phyloP scores from a whole-genome alignment of 2,113 vertebrate species.

The Fregata magnificens region DNA sequence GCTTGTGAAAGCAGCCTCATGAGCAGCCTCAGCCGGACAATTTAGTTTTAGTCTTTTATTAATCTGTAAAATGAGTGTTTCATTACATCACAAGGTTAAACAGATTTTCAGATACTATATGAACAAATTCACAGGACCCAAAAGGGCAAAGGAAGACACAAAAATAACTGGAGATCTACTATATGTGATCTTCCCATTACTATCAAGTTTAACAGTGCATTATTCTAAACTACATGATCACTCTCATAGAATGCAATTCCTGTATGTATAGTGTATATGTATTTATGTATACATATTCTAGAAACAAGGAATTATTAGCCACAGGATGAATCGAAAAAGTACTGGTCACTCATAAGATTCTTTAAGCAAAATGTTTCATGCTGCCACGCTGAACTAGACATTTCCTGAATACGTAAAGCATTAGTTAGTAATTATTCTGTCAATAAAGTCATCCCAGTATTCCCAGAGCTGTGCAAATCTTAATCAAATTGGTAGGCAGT shows the following conservation, averaged over 20 bases:
- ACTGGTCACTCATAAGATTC: background rate
- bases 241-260: background rate
- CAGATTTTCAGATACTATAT: background rate
- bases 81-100: background rate
- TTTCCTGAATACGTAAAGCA: background rate
- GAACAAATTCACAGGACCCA: background rate
- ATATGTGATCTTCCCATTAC: background rate
- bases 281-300: background rate
- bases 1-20: background rate
- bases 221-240: background rate
- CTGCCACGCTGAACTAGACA: background rate
- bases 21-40: background rate
- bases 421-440: background rate
- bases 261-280: background rate
- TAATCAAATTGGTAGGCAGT: background rate
- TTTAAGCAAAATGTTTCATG: background rate
- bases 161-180: background rate
- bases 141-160: background rate
- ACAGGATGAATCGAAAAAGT: background rate
- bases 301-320: background rate
- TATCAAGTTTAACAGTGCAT: background rate
- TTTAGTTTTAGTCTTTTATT: background rate
- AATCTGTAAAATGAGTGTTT: background rate
- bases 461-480: background rate
- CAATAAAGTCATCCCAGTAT: background rate